Evolutionary conservation across 1,140 invertebrate species (phyloP), one percentile per base, ranked within the genome.

Genomic region (Trichomalopsis sarcophagae): DNA sequence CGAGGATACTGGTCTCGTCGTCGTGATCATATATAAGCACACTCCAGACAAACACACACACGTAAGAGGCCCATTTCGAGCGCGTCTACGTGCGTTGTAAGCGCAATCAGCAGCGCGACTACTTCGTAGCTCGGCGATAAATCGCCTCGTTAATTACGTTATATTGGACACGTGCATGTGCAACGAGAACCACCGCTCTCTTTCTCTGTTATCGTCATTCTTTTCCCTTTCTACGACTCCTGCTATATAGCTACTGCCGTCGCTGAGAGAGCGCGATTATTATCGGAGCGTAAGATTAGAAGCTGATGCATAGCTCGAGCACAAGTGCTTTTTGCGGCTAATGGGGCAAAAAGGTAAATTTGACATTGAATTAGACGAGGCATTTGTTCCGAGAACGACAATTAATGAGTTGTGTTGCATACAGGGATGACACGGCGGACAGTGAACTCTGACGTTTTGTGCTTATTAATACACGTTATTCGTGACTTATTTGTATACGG

Each of bases 91-190:
- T 21, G 30, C 30, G 27, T 75, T 44, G 30, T 80, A 66, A 55
- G 50, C 50, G 76, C 76, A 78, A 80, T 80, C 78, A 80, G 62
- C 30, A 66, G 13, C 78, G 74, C n/a, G 23, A 33, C 14, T 21
- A 21, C 36, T 36, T 40, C 33, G 36, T 21, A 33, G 50, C 40
- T 21, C 14, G 55, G 27, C 66, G 78, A 80, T 80, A 80, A 80
- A 81, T 81, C 68, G 80, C 40, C 17, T 73, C 68, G 66, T 81
- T 81, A 81, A 81, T 81, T 81, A 81, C 80, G 40, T 50, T 66
- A 79, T 79, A 62, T 74, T 40, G 73, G 55, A 62, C 55, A 21
- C 55, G 55, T 62, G 55, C 55, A 62, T 62, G 55, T n/a, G 55
- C 55, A 62, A 62, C 55, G 55, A 62, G 55, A 27, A 27, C 21